These are phyloP conservation scores for Albula goreensis DNA, from an alignment of 2,113 vertebrate species.

Conservation along the genomic window DNA sequence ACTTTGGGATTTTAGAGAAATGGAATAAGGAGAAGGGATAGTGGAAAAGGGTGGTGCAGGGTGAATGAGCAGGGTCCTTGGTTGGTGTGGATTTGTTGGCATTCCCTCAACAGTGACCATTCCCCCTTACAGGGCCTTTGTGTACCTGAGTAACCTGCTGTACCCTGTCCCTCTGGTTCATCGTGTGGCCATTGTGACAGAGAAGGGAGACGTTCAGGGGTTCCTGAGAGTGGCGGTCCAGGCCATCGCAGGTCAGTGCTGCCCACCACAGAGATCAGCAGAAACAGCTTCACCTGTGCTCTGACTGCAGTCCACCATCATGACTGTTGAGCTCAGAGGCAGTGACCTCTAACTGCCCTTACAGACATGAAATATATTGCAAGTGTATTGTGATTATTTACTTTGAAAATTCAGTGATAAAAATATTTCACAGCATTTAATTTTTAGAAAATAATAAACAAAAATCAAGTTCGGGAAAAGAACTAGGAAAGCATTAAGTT, in stretches of 20 bases:
- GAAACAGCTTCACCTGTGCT: neutral
- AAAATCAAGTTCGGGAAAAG: too few relatives aligned
- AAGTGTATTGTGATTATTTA: too few relatives aligned
- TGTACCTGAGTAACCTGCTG: slow-evolving; percentile 96
- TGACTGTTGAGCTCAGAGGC: neutral
- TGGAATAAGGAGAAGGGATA: too few relatives aligned
- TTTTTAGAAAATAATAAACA: too few relatives aligned
- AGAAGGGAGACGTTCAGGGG: slow-evolving; percentile 93
- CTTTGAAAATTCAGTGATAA: too few relatives aligned
- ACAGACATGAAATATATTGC: too few relatives aligned
- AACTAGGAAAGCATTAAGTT: too few relatives aligned
- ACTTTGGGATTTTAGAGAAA: too few relatives aligned
- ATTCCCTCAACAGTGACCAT: too few relatives aligned
- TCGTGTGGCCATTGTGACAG: slow-evolving; percentile 90
- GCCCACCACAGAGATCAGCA: neutral
- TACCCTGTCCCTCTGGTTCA: slow-evolving; percentile 95
- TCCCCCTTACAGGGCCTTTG: slow-evolving; percentile 79
- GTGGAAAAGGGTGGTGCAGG: neutral
- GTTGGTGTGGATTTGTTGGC: too few relatives aligned
- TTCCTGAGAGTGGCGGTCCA: slow-evolving; percentile 95
- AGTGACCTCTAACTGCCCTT: too few relatives aligned
- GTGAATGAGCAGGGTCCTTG: neutral
- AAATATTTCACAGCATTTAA: too few relatives aligned
- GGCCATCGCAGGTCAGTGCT: slow-evolving; percentile 87
- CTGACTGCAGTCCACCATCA: slow-evolving; percentile 32